Conservation (phyloP, 2,113 vertebrate genomes). For the Numida meleagris region DNA sequence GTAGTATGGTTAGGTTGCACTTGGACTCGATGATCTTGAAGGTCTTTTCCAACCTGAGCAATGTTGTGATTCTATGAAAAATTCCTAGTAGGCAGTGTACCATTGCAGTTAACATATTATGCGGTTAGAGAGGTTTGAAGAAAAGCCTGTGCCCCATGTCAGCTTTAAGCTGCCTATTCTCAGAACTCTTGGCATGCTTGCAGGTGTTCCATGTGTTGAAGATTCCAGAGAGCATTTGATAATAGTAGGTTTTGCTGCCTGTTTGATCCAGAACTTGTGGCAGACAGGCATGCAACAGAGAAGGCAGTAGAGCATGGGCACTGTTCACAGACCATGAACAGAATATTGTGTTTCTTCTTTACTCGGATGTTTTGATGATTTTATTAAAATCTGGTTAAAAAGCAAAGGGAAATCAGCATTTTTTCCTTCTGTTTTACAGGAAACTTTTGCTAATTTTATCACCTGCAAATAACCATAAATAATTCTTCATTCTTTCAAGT, state of each 20-base stretch:
- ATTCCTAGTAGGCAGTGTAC: background rate
- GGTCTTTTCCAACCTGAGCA: too few relatives aligned
- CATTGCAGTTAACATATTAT: background rate
- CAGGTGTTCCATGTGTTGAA: background rate
- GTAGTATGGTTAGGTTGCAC: too few relatives aligned
- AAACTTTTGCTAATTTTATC: background rate
- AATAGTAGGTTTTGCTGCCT: background rate
- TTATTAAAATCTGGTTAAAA: background rate
- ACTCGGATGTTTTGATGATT: background rate
- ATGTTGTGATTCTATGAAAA: too few relatives aligned
- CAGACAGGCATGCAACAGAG: background rate
- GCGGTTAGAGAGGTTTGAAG: background rate
- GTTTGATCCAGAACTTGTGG: background rate
- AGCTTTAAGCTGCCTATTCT: background rate
- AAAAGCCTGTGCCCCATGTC: background rate
- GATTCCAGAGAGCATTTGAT: background rate
- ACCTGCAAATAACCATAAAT: background rate
- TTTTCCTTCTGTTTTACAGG: background rate
- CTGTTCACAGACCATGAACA: background rate
- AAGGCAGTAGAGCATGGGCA: background rate
- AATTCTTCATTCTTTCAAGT: background rate
- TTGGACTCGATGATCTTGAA: too few relatives aligned
- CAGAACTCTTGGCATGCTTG: background rate
- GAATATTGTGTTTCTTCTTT: background rate
- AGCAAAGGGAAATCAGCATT: background rate